Conservation (phyloP, 1,140 invertebrate genomes). For the Drosophila trapezifrons region DNA sequence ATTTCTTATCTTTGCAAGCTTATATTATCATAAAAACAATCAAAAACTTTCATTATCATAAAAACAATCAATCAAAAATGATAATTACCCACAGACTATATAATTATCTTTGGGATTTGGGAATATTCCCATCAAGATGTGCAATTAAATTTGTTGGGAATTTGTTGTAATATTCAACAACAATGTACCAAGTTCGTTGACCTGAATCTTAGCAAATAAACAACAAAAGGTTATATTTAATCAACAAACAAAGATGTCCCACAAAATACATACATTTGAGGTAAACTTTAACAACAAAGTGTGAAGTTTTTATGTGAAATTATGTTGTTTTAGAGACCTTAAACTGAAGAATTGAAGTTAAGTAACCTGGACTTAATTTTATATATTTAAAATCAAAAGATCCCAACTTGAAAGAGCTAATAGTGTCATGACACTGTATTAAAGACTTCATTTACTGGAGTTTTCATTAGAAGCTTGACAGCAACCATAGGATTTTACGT, state of each 20-base stretch:
- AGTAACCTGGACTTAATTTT: neutral
- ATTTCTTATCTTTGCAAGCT: neutral
- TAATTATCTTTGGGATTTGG: neutral
- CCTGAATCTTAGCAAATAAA: neutral
- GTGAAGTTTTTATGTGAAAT: neutral
- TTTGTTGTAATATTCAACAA: neutral
- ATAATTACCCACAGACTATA: too few species aligned
- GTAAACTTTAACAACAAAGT: neutral
- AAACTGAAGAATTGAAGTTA: neutral
- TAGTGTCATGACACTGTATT: too few species aligned
- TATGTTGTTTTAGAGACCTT: neutral
- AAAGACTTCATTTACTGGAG: too few species aligned
- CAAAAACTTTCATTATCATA: too few species aligned
- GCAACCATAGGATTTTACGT: too few species aligned
- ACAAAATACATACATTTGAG: neutral
- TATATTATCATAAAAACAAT: too few species aligned
- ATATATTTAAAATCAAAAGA: neutral
- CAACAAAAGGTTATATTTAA: neutral
- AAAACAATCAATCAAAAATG: too few species aligned
- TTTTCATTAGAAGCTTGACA: too few species aligned
- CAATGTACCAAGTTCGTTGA: slow-evolving; percentile 3
- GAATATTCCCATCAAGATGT: too few species aligned
- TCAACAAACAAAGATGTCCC: neutral
- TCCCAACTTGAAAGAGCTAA: rapidly evolving
- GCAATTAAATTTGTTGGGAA: neutral